Evolutionary conservation across 2,113 vertebrate genomes (phyloP).

Genomic region (Eidolon helvum): DNA sequence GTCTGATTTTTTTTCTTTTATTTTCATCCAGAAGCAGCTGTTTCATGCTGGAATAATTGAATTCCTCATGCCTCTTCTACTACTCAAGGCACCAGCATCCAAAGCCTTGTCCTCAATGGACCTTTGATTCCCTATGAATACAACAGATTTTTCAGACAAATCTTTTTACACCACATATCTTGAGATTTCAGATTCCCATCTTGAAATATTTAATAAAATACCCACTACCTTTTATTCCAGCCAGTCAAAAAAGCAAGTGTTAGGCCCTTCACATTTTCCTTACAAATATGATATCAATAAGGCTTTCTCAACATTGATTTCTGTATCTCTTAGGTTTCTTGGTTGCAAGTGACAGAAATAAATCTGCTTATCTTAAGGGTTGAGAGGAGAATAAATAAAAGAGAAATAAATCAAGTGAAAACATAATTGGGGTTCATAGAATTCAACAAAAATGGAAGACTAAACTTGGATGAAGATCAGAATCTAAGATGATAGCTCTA

Average conservation of each 20-base stretch:
- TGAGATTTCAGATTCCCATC: background rate
- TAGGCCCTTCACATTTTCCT: background rate
- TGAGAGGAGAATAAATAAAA: background rate
- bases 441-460: background rate
- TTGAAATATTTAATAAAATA: background rate
- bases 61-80: background rate
- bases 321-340: background rate
- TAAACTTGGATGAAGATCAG: background rate
- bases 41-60: background rate
- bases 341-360: background rate
- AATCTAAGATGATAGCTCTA: background rate
- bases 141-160: background rate
- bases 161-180: background rate
- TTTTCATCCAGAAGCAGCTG: background rate
- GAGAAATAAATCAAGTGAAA: background rate
- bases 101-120: background rate
- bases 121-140: background rate
- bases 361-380: background rate
- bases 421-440: background rate
- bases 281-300: background rate
- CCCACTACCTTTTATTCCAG: background rate
- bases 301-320: background rate
- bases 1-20: background rate
- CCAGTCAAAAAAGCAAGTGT: background rate
- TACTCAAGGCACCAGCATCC: background rate